phyloP scores from a whole-genome alignment of 2,888 invertebrate species.

The Folsomia candida region DNA sequence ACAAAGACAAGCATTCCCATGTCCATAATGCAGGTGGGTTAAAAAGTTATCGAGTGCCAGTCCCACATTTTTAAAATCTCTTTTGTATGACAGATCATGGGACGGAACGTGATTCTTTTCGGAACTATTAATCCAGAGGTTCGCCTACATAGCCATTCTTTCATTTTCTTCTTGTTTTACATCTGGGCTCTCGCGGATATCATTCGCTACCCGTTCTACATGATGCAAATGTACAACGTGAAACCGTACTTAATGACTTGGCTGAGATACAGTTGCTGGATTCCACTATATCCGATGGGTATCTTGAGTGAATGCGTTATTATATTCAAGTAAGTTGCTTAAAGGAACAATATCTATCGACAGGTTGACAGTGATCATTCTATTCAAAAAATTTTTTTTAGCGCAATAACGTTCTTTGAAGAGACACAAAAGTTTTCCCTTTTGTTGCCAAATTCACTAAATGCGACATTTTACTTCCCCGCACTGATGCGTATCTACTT shows the following conservation, averaged over 20 bases:
- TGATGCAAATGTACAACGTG: conserved; percentile 72
- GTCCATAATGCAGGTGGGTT: conserved; percentile 68
- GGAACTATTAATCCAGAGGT: conserved; percentile 79
- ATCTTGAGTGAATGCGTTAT: conserved; percentile 81
- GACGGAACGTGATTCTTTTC: conserved; percentile 75
- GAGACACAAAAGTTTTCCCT: conserved; percentile 74
- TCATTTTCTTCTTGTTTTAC: conserved; percentile 81
- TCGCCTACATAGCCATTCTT: conserved; percentile 80
- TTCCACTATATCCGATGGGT: conserved; percentile 87
- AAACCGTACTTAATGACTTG: conserved; percentile 77
- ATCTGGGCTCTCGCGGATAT: conserved; percentile 81
- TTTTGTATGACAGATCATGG: conserved; percentile 61
- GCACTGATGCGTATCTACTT: conserved; percentile 74
- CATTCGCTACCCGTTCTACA: conserved; percentile 85
- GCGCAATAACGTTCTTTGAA: conserved; percentile 86
- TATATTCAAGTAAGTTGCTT: conserved; percentile 59
- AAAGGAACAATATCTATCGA: neutral
- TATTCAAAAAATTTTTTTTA: conserved; percentile 52
- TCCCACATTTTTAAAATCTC: neutral
- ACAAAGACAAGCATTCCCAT: conserved; percentile 73
- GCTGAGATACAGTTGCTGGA: conserved; percentile 83
- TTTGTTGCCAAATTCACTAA: conserved; percentile 77
- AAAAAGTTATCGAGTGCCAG: conserved; percentile 2
- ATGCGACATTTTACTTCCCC: conserved; percentile 83
- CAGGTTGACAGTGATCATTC: neutral